phyloP scores from a whole-genome alignment of 53 echinoderm and acorn worm genomes.

The Holothuria leucospilota region DNA sequence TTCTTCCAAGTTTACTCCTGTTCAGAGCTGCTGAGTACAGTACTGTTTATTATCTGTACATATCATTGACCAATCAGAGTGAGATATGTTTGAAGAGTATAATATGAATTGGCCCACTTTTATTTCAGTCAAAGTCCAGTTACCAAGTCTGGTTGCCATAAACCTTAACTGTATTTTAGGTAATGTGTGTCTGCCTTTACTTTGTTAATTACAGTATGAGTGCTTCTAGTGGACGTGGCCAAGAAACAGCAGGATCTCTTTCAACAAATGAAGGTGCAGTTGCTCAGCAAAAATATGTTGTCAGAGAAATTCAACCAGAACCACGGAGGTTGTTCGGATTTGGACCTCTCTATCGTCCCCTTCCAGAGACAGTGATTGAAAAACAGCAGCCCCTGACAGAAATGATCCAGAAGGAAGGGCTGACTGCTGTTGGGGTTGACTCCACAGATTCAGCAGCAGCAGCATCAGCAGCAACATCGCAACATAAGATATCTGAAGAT shows the following conservation, averaged over 20 bases:
- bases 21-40: no score
- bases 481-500: background rate
- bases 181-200: no score
- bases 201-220: slow-evolving; percentile 13
- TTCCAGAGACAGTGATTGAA: slow-evolving; percentile 62
- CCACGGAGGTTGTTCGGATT: slow-evolving; percentile 82
- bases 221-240: background rate
- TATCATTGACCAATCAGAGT: no score
- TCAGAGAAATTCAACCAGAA: slow-evolving; percentile 68
- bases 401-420: slow-evolving; percentile 62
- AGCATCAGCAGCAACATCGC: background rate
- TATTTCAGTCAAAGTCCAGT: no score
- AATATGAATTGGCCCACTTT: no score
- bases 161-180: no score
- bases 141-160: no score
- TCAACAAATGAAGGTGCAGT: background rate
- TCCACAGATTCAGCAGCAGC: slow-evolving; percentile 12
- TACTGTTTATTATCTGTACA: no score
- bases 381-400: slow-evolving; percentile 46
- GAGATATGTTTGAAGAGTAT: no score
- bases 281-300: slow-evolving; percentile 5
- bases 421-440: slow-evolving; percentile 19
- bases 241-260: slow-evolving; percentile 9
- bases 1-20: no score
- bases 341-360: slow-evolving; percentile 82